phyloP scores from a whole-genome alignment of 2,888 invertebrate genomes.

The Archips crataeganus region DNA sequence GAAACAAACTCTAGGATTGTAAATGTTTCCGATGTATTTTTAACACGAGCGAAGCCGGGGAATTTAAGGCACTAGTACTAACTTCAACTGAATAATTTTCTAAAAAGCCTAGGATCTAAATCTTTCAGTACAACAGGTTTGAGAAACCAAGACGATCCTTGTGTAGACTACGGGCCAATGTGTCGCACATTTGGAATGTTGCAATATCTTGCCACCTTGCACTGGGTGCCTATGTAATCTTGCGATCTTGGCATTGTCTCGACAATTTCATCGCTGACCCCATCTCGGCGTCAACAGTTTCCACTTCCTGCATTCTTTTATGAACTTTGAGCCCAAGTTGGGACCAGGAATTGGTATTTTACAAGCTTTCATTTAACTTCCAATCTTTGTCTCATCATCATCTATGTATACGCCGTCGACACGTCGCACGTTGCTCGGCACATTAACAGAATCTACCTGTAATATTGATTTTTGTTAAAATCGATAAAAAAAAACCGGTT shows the following conservation, averaged over 20 bases:
- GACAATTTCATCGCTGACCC: conserved; percentile 38
- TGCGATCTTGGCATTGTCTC: conserved; percentile 13
- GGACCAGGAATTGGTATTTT: neutral
- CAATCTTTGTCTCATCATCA: neutral
- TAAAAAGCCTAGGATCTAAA: too few relatives aligned
- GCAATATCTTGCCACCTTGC: neutral
- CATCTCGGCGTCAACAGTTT: conserved; percentile 30
- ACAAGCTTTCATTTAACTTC: neutral
- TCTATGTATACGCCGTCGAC: too few relatives aligned
- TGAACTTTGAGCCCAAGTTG: conserved; percentile 1
- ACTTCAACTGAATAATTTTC: too few relatives aligned
- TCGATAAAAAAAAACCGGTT: too few relatives aligned
- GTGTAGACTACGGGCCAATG: neutral
- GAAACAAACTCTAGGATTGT: too few relatives aligned
- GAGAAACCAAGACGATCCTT: neutral
- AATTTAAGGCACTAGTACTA: too few relatives aligned
- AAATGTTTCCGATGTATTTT: too few relatives aligned
- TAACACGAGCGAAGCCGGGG: too few relatives aligned
- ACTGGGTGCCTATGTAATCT: neutral
- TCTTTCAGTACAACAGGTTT: too few relatives aligned
- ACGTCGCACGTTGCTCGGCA: too few relatives aligned
- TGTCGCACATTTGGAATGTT: neutral
- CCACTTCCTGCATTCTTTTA: conserved; percentile 20
- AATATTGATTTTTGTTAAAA: too few relatives aligned
- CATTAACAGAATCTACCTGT: too few relatives aligned